A percentile compares a stretch with the other conserved stretches of the same genome.
These are phyloP conservation scores for Acanthiza pusilla DNA, from an alignment of 2,797 vertebrate genomes.

Conservation along the genomic window DNA sequence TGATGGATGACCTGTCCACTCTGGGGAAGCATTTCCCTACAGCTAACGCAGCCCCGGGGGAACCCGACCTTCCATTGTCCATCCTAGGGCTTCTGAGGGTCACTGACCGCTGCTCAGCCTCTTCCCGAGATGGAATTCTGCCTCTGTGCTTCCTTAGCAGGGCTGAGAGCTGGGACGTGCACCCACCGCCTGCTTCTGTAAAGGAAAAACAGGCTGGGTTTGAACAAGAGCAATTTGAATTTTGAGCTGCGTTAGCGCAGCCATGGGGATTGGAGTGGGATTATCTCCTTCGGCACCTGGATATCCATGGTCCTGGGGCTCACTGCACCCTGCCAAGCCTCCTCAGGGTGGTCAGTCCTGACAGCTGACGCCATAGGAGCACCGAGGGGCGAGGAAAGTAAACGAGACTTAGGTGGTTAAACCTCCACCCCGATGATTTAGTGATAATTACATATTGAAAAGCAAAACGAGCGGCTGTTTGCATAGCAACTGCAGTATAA, in stretches of 20 bases:
- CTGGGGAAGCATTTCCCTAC: background rate
- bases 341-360: background rate
- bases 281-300: background rate
- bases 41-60: background rate
- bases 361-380: background rate
- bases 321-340: background rate
- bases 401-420: background rate
- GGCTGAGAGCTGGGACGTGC: background rate
- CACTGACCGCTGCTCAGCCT: background rate
- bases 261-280: background rate
- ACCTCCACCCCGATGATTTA: constrained; percentile 34
- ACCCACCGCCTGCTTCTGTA: fast-evolving
- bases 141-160: background rate
- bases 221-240: background rate
- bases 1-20: background rate
- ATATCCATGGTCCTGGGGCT: background rate
- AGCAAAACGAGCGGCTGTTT: background rate
- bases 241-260: background rate
- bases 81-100: background rate
- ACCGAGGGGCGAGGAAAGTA: background rate
- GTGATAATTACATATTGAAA: constrained; percentile 25
- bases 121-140: background rate
- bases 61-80: background rate
- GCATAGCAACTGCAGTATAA: constrained; percentile 23
- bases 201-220: background rate